Evolutionary conservation across 1,140 invertebrate species (phyloP).

Genomic region (Sycophila sp.): DNA sequence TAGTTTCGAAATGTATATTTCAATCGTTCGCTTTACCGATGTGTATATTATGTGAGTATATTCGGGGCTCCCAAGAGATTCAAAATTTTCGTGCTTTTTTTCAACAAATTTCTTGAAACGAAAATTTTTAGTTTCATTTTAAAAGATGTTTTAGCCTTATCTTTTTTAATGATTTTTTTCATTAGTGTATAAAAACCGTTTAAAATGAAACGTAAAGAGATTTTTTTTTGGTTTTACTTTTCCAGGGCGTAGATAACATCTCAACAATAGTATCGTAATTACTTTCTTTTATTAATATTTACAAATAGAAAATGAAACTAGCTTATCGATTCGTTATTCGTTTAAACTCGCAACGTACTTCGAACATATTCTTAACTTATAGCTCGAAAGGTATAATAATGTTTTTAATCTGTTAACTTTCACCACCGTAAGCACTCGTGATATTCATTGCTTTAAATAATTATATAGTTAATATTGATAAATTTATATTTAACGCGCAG

Average conservation of each 20-base stretch:
- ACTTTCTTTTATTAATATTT: background rate
- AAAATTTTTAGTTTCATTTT: background rate
- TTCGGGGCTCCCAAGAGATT: background rate
- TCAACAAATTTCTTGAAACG: background rate
- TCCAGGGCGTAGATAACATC: background rate
- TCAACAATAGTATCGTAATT: no score
- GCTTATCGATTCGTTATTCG: background rate
- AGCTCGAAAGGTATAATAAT: background rate
- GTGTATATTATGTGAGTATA: constrained; percentile 2
- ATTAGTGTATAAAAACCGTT: background rate
- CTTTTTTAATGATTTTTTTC: background rate
- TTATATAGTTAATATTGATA: constrained; percentile 1
- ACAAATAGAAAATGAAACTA: constrained; percentile 10
- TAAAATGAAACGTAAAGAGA: background rate
- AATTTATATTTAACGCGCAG: constrained; percentile 40
- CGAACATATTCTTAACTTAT: background rate
- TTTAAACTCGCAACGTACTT: no score
- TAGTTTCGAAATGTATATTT: constrained; percentile 11
- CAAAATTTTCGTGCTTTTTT: background rate
- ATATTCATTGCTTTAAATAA: background rate
- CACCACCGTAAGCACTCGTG: background rate
- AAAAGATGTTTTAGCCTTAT: no score
- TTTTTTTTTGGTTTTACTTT: background rate
- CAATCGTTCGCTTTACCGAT: background rate
- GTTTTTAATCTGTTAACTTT: background rate